Evolutionary conservation across 2,888 invertebrate species (phyloP).

Genomic region (Resseliella maxima): DNA sequence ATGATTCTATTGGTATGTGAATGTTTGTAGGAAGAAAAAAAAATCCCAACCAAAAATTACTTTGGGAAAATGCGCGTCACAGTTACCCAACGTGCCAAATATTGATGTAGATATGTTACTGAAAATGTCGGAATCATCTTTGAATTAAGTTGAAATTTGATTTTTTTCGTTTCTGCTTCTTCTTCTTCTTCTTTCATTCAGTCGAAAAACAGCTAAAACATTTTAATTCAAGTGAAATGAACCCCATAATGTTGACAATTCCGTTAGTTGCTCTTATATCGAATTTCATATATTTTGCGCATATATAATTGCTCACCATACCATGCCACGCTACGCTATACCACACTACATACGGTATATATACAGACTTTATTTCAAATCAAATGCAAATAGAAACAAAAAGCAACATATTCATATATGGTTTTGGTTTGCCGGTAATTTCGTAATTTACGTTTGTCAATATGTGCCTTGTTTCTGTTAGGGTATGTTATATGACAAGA

Average conservation of each 20-base stretch:
- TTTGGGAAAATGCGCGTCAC: not conserved
- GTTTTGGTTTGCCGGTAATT: slow-evolving; percentile 28
- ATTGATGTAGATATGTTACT: not conserved
- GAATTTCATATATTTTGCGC: not conserved
- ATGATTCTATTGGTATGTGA: not conserved
- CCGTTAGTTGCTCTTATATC: not conserved
- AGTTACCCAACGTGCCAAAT: not conserved
- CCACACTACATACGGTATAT: too few relatives aligned
- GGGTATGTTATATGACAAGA: not conserved
- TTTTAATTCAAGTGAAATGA: not conserved
- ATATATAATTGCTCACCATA: not conserved
- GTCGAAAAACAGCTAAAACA: not conserved
- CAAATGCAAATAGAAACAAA: slow-evolving; percentile 8
- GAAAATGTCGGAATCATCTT: not conserved
- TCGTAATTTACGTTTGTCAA: slow-evolving; percentile 16
- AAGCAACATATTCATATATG: not conserved
- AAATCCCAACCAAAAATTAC: not conserved
- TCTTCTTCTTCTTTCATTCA: too few relatives aligned
- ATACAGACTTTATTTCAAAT: not conserved
- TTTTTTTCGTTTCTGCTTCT: too few relatives aligned
- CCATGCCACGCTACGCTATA: not conserved
- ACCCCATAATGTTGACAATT: not conserved
- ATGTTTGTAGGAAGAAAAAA: not conserved
- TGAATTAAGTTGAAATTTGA: slow-evolving; percentile 7
- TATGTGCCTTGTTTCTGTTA: not conserved